phyloP scores from a whole-genome alignment of 1,140 invertebrate genomes.

The Anastatus disparis region DNA sequence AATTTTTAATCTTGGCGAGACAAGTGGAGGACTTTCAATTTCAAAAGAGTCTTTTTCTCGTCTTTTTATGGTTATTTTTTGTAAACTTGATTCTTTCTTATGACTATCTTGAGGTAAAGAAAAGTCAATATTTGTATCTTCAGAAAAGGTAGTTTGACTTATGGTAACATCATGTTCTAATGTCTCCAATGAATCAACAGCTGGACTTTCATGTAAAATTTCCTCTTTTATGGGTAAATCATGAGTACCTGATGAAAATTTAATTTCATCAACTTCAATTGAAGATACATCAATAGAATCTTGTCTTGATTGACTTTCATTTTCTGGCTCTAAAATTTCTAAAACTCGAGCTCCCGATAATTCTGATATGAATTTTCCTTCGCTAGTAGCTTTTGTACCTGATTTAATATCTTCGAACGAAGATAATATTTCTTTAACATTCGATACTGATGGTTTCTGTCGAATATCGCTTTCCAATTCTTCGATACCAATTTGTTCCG shows the following conservation, averaged over 20 bases:
- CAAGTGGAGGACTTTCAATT: slow-evolving; percentile 58
- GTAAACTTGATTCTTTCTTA: background rate
- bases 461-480: slow-evolving; percentile 28
- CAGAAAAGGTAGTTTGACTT: slow-evolving; percentile 54
- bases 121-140: slow-evolving; percentile 54
- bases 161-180: slow-evolving; percentile 55
- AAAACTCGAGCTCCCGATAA: slow-evolving; percentile 56
- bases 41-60: slow-evolving; percentile 57
- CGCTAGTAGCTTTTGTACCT: background rate
- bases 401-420: background rate
- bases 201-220: slow-evolving; percentile 56
- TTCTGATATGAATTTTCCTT: slow-evolving; percentile 48
- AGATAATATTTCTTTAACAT: background rate
- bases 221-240: slow-evolving; percentile 36
- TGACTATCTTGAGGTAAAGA: slow-evolving; percentile 49
- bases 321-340: slow-evolving; percentile 59
- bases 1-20: slow-evolving; percentile 53
- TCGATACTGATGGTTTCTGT: background rate
- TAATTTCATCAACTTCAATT: slow-evolving; percentile 56
- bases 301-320: slow-evolving; percentile 48
- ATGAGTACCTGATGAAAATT: slow-evolving; percentile 27
- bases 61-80: slow-evolving; percentile 12
- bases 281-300: slow-evolving; percentile 61
- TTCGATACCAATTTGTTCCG: slow-evolving; percentile 58
- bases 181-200: slow-evolving; percentile 55